Conservation (phyloP, 2,888 invertebrate genomes). For the Drosophila austrosaltans region DNA sequence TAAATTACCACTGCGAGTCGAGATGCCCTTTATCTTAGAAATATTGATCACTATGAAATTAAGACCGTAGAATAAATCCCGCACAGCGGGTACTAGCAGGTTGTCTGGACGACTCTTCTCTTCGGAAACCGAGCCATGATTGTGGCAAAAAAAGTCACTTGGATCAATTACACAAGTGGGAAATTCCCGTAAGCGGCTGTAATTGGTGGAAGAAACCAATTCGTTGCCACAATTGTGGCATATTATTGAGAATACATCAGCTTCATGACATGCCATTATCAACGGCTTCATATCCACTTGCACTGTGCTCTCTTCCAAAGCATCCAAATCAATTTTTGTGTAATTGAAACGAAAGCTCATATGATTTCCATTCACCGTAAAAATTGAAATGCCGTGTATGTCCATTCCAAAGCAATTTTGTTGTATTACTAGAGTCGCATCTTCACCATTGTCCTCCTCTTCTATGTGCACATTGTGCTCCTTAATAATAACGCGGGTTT, state of each 20-base stretch:
- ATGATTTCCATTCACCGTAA: conserved; percentile 66
- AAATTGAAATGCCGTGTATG: conserved; percentile 66
- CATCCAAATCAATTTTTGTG: conserved; percentile 50
- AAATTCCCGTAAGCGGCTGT: conserved; percentile 75
- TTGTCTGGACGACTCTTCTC: conserved; percentile 35
- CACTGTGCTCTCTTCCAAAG: conserved; percentile 27
- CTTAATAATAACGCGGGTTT: conserved; percentile 49
- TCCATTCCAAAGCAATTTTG: conserved; percentile 68
- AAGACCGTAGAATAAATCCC: conserved; percentile 80
- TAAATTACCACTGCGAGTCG: conserved; percentile 58
- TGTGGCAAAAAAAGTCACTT: conserved; percentile 80
- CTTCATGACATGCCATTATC: conserved; percentile 51
- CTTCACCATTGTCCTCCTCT: conserved; percentile 46
- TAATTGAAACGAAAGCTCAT: conserved; percentile 78
- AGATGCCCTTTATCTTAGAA: conserved; percentile 26
- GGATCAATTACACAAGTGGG: conserved; percentile 80
- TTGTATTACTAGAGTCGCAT: conserved; percentile 51
- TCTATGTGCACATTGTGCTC: conserved; percentile 58
- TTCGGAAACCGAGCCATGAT: conserved; percentile 52
- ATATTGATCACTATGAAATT: conserved; percentile 72
- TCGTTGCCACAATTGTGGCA: conserved; percentile 68
- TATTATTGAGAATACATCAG: conserved; percentile 43
- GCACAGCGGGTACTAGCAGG: conserved; percentile 62
- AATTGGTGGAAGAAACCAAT: conserved; percentile 37
- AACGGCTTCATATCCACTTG: conserved; percentile 34